Base-by-base conservation (phyloP, 2,797 vertebrate species). In the Sebastes vulpes region DNA sequence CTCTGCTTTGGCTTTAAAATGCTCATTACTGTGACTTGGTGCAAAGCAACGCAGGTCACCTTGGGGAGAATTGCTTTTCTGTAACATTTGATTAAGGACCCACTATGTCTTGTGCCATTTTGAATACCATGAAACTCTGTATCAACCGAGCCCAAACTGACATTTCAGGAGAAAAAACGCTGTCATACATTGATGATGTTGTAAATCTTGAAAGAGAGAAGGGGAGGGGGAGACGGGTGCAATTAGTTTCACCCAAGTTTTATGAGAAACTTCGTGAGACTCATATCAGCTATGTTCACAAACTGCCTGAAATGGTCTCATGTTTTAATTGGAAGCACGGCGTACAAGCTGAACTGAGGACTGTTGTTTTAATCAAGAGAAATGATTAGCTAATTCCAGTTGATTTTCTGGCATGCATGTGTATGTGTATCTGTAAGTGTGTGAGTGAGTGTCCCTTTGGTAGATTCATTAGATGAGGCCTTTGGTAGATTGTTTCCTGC, bases 61-160 rank as follows among this genome's bases (percentile, higher is more conserved):
- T 96, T 96, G 93, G 85, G 69, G 83, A 90, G 90, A 94, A 96
- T 96, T 95, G 94, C 94, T 95, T 95, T 95, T 91, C 93, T 95
- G 94, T 93, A 91, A 75, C 91, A 85, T 95, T 93, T 95, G 92
- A 96, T 96, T 96, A 95, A 93, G 82, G 75, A 83, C 76, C 87
- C 90, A 89, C 92, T 95, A 93, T 79, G 90, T 96, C 95, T 95
- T 89, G 77, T 90, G 92, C 88, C 92, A 89, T 94, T 95, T 93
- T 93, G 90, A 93, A 95, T 95, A 82, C 76, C 58, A 38, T 75
- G 79, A 91, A 92, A 82, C 86, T 87, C 79, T 65, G 65, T 61
- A 87, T 88, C 78, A 80, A 59, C 79, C 66, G 5, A 81, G 77
- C 69, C 82, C 79, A 82, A 87, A 85, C 75, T 83, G 87, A 86